Conservation (phyloP, 2,113 vertebrate genomes). For the Apodemus sylvaticus region DNA sequence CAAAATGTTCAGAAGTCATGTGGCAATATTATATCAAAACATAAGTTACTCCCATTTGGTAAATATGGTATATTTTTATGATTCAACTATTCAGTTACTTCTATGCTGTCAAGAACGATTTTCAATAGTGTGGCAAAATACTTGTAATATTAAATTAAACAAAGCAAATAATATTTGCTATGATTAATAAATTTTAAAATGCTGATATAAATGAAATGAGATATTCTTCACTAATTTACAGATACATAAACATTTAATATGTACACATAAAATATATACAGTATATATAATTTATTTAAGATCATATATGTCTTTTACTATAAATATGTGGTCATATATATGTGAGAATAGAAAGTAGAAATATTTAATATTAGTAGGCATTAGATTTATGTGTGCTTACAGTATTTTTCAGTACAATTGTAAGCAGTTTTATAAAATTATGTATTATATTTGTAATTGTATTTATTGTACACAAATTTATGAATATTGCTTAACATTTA, state of each 20-base stretch:
- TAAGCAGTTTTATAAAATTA: not conserved
- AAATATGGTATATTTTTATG: not conserved
- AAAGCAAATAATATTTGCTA: not conserved
- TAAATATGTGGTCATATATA: not conserved
- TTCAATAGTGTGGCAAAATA: not conserved
- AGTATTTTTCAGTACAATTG: not conserved
- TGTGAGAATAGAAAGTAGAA: not conserved
- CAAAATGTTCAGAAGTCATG: constrained; percentile 8
- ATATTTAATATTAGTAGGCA: not conserved
- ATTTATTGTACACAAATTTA: not conserved
- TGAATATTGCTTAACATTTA: not conserved
- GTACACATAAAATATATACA: not conserved
- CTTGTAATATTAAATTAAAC: not conserved
- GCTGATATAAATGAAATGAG: not conserved
- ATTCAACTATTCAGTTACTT: not conserved
- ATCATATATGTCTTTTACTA: not conserved
- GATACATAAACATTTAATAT: not conserved
- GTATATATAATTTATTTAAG: not conserved
- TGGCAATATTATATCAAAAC: not conserved
- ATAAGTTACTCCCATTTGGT: not conserved
- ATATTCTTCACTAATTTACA: not conserved
- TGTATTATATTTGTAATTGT: not conserved
- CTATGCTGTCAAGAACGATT: not conserved
- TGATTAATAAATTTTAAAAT: not conserved
- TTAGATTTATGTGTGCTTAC: not conserved